Conservation (phyloP, 1,140 invertebrate genomes). For the Meteorus sp. region DNA sequence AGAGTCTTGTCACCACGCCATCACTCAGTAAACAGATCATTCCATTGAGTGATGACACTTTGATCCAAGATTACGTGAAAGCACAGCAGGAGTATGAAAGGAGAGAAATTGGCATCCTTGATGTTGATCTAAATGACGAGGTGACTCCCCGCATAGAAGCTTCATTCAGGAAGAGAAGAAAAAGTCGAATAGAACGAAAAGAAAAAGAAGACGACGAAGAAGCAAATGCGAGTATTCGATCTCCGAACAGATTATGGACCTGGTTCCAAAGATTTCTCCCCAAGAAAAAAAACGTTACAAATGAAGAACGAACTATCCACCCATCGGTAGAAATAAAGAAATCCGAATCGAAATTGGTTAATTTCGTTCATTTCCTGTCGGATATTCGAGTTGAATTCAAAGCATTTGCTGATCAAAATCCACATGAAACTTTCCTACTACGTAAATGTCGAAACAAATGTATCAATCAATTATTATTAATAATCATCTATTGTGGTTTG, state of each 20-base stretch:
- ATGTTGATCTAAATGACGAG: conserved; percentile 38
- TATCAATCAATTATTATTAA: conserved; percentile 65
- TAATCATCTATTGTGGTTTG: conserved; percentile 75
- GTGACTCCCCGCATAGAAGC: conserved; percentile 34
- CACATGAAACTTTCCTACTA: conserved; percentile 60
- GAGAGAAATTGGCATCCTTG: conserved; percentile 40
- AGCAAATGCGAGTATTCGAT: neutral
- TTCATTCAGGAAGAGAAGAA: conserved; percentile 33
- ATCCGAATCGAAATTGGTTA: conserved; percentile 28
- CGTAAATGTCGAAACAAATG: conserved; percentile 67
- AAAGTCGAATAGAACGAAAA: conserved; percentile 8
- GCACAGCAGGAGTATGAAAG: conserved; percentile 44
- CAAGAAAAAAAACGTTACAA: neutral
- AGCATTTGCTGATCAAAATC: conserved; percentile 59
- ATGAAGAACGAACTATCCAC: neutral
- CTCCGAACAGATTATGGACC: conserved; percentile 1
- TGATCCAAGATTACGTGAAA: conserved; percentile 48
- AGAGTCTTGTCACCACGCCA: neutral
- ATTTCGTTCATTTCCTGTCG: conserved; percentile 41
- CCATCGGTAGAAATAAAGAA: neutral
- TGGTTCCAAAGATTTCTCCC: conserved; percentile 3
- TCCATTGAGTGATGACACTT: conserved; percentile 45
- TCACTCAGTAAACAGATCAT: conserved; percentile 50
- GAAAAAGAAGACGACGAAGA: conserved; percentile 10
- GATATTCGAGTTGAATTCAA: conserved; percentile 45